Evolutionary conservation across 2,797 vertebrate genomes (phyloP).

Genomic region (Chromis chromis): DNA sequence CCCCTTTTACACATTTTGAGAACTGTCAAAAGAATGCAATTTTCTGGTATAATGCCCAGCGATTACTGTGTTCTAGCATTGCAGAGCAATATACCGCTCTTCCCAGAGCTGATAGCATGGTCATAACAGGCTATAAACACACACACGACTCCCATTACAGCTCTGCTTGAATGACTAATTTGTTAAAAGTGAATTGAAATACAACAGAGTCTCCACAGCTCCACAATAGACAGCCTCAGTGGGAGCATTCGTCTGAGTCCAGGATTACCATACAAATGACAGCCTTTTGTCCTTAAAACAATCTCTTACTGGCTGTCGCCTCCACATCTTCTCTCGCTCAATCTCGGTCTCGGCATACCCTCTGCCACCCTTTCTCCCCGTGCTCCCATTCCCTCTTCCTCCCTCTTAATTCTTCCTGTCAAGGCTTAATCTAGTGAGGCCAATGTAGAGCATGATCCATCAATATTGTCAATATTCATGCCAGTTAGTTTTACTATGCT

Average conservation of each 20-base stretch:
- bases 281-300: constrained; percentile 73
- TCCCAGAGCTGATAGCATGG: constrained; percentile 2
- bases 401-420: constrained; percentile 48
- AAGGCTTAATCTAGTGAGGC: constrained; percentile 58
- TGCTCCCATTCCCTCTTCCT: constrained; percentile 19
- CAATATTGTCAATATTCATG: constrained; percentile 61
- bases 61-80: constrained; percentile 4
- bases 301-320: constrained; percentile 68
- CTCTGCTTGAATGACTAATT: constrained; percentile 40
- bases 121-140: constrained; percentile 24
- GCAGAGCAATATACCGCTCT: constrained; percentile 4
- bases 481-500: constrained; percentile 26
- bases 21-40: background rate
- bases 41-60: constrained; percentile 4
- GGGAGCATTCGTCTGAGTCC: constrained; percentile 54
- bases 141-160: constrained; percentile 42
- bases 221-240: constrained; percentile 51
- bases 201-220: constrained; percentile 35
- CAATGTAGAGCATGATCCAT: constrained; percentile 58
- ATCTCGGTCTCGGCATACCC: constrained; percentile 46
- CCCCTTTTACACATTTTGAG: background rate
- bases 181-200: constrained; percentile 54
- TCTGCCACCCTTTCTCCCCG: constrained; percentile 9
- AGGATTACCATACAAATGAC: constrained; percentile 81
- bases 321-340: constrained; percentile 58